A percentile compares a stretch with the other conserved stretches of the same genome.
phyloP scores from a whole-genome alignment of 2,797 vertebrate species.

The Syndactyla subalaris region DNA sequence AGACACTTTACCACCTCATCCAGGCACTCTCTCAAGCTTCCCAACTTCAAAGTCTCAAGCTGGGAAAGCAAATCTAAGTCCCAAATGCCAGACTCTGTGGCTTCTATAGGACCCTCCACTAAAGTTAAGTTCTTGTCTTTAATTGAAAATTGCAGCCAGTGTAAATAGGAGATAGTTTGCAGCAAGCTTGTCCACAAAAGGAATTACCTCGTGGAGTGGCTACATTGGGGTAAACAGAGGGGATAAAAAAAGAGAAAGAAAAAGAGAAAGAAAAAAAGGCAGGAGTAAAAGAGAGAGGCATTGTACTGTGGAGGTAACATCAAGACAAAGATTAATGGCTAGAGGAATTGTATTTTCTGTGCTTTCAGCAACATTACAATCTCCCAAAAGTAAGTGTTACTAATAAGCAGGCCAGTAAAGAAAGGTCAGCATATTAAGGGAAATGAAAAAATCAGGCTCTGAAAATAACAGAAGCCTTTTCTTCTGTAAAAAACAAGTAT shows the following conservation, averaged over 20 bases:
- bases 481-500: neutral
- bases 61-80: slow-evolving; percentile 49
- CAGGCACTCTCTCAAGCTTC: slow-evolving; percentile 1
- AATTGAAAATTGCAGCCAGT: slow-evolving; percentile 68
- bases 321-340: slow-evolving; percentile 74
- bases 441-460: slow-evolving; percentile 22
- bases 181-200: slow-evolving; percentile 58
- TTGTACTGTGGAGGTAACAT: slow-evolving; percentile 65
- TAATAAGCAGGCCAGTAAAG: slow-evolving; percentile 24
- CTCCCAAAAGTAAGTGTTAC: slow-evolving; percentile 56
- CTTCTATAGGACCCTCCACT: slow-evolving; percentile 13
- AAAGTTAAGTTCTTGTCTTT: slow-evolving; percentile 61
- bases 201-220: slow-evolving; percentile 69
- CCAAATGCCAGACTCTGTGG: neutral
- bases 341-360: slow-evolving; percentile 59
- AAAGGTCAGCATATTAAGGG: neutral
- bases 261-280: neutral
- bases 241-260: slow-evolving; percentile 18
- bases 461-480: slow-evolving; percentile 5
- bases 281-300: slow-evolving; percentile 55
- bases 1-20: slow-evolving; percentile 27
- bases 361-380: slow-evolving; percentile 49
- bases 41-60: slow-evolving; percentile 37
- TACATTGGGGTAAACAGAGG: slow-evolving; percentile 32
- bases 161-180: slow-evolving; percentile 60